Evolutionary conservation across 1,140 invertebrate species (phyloP).

Genomic region (Zaprionus lachaisei): DNA sequence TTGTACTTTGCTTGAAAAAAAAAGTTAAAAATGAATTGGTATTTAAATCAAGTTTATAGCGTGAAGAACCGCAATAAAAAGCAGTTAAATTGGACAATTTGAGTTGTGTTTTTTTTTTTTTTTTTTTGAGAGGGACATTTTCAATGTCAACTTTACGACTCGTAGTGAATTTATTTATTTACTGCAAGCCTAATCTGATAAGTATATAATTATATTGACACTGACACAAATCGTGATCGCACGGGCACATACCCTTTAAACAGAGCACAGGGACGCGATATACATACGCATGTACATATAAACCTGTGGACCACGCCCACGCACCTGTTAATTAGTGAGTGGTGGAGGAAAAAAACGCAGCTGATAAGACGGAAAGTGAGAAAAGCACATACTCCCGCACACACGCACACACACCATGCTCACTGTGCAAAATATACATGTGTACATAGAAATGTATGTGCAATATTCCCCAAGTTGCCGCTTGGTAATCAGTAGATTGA

Average conservation of each 20-base stretch:
- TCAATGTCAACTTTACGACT: conserved; percentile 3
- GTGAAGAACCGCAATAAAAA: conserved; percentile 3
- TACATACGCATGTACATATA: conserved; percentile 10
- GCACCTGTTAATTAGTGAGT: conserved; percentile 35
- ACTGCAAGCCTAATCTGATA: not conserved
- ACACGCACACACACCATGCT: conserved; percentile 18
- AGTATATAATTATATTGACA: conserved; percentile 4
- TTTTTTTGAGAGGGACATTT: not conserved
- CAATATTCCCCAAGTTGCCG: conserved; percentile 18
- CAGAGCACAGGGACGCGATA: conserved; percentile 40
- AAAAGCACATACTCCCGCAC: not conserved
- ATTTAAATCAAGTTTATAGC: conserved; percentile 10
- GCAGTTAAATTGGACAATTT: conserved; percentile 8
- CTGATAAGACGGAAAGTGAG: conserved; percentile 54
- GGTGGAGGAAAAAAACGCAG: conserved; percentile 45
- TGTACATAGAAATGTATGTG: conserved; percentile 8
- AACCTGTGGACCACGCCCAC: conserved; percentile 23
- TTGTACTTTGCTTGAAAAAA: not conserved
- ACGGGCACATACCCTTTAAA: conserved; percentile 2
- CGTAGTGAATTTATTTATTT: not conserved
- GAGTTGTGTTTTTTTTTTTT: not conserved
- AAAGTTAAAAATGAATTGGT: not conserved
- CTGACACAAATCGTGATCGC: conserved; percentile 2
- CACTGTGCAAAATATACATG: conserved; percentile 25
- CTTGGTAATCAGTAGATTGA: conserved; percentile 28